Conservation (phyloP, 1,140 invertebrate genomes). For the Planococcus citri region DNA sequence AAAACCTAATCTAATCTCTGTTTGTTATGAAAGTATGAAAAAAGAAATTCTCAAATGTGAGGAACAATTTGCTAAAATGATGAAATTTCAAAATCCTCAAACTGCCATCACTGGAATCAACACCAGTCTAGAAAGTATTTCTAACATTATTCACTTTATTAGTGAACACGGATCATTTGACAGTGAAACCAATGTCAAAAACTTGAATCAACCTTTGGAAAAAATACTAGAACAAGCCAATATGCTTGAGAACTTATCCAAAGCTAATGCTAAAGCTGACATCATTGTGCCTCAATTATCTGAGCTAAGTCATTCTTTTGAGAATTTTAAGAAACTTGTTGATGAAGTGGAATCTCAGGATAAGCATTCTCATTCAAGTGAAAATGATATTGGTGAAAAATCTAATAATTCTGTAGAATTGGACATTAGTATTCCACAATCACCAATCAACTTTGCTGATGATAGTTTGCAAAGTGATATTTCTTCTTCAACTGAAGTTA, state of each 20-base stretch:
- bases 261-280: background rate
- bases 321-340: background rate
- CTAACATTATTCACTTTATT: background rate
- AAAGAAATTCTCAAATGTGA: background rate
- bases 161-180: background rate
- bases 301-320: background rate
- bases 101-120: background rate
- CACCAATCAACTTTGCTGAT: background rate
- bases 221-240: background rate
- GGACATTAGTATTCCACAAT: background rate
- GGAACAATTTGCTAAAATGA: background rate
- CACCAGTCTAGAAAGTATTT: slow-evolving; percentile 2
- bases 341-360: background rate
- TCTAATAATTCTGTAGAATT: background rate
- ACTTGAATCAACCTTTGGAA: background rate
- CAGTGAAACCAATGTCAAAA: background rate
- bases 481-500: background rate
- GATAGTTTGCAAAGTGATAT: background rate
- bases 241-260: background rate
- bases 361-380: background rate
- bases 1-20: background rate
- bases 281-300: background rate
- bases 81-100: background rate
- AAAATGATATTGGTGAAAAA: too few relatives aligned
- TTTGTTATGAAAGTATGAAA: background rate